Evolutionary conservation across 2,797 vertebrate genomes (phyloP).

Genomic region (Ceryle rudis): DNA sequence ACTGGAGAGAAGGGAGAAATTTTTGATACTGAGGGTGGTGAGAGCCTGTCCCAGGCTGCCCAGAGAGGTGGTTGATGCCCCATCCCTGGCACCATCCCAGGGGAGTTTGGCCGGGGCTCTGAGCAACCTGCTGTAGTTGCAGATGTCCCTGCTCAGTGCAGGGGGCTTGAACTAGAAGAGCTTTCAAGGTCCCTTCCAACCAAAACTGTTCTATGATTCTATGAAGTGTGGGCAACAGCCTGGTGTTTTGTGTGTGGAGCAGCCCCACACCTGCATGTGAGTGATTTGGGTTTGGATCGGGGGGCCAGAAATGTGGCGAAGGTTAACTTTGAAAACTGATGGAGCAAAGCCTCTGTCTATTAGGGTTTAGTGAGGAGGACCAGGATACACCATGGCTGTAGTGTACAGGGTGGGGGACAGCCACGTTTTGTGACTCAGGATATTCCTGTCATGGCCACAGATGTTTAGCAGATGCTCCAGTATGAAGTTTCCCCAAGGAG

Average conservation of each 20-base stretch:
- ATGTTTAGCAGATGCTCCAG: neutral
- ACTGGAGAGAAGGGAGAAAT: too few species aligned
- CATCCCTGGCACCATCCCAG: neutral
- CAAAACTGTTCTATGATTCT: neutral
- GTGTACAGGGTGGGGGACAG: too few species aligned
- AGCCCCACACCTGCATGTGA: neutral
- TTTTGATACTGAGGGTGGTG: neutral
- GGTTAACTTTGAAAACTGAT: neutral
- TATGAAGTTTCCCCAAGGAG: neutral
- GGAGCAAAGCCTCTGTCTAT: neutral
- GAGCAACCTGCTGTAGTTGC: neutral
- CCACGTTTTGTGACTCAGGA: neutral
- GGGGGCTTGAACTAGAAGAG: neutral
- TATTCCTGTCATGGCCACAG: neutral
- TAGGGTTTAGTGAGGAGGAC: neutral
- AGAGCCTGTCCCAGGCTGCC: neutral
- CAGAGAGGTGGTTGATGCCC: neutral
- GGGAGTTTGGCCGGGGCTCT: neutral
- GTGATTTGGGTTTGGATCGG: neutral
- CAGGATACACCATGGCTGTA: neutral
- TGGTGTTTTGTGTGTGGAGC: neutral
- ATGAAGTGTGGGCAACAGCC: accelerated
- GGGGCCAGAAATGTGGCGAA: neutral
- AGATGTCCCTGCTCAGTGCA: neutral
- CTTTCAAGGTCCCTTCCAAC: neutral